Conservation (phyloP, 2,797 vertebrate species). For the Pseudocheirus occidentalis region DNA sequence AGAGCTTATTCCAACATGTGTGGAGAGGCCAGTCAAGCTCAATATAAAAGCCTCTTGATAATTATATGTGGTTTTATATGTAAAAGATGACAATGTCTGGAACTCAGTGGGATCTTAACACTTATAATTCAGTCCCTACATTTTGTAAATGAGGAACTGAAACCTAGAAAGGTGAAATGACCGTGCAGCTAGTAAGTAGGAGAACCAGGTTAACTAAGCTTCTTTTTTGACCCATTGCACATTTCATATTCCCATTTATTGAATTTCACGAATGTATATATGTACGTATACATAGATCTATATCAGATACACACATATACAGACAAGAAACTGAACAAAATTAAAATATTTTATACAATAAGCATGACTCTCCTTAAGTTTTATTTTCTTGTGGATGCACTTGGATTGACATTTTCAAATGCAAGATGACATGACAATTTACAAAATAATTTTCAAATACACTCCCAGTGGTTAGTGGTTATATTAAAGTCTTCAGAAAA, state of each 20-base stretch:
- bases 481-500: background rate
- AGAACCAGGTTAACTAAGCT: background rate
- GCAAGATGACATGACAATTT: background rate
- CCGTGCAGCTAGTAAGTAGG: background rate
- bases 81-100: background rate
- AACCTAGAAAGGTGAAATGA: background rate
- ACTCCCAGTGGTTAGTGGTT: background rate
- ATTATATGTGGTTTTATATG: conserved; percentile 16
- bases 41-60: conserved; percentile 12
- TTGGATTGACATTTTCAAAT: background rate
- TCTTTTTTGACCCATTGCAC: background rate
- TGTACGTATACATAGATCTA: rapidly evolving
- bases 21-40: conserved; percentile 46
- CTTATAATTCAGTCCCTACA: background rate
- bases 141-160: background rate
- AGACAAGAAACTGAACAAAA: background rate
- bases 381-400: conserved; percentile 36
- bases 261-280: background rate
- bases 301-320: background rate
- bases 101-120: background rate
- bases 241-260: background rate
- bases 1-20: conserved; percentile 46
- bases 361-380: background rate
- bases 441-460: background rate
- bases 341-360: background rate